These are phyloP conservation scores for Diadromus collaris DNA, from an alignment of 2,888 invertebrate genomes.

Conservation along the genomic window DNA sequence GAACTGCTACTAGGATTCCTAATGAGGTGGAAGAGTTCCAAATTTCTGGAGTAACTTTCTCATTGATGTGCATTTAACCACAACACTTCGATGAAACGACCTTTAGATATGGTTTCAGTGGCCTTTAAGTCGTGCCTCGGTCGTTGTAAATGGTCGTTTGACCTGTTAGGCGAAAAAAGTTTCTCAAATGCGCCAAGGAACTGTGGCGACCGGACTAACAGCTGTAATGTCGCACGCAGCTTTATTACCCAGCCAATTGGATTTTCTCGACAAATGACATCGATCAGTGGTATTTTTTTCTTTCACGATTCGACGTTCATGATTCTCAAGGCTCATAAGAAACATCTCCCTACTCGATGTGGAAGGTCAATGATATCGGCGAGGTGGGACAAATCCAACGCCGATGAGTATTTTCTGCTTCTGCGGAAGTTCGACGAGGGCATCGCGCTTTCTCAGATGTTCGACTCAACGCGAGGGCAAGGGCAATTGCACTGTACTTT, in stretches of 20 bases:
- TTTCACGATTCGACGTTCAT: slow-evolving; percentile 37
- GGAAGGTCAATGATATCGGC: slow-evolving; percentile 51
- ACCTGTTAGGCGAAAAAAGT: no score
- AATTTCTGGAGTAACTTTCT: not conserved
- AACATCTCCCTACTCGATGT: slow-evolving; percentile 45
- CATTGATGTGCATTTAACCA: not conserved
- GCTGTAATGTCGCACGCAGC: slow-evolving; percentile 14
- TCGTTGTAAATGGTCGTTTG: no score
- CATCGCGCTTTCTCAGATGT: slow-evolving; percentile 48
- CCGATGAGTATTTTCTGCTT: slow-evolving; percentile 14
- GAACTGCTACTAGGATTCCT: no score
- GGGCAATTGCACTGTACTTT: slow-evolving; percentile 44
- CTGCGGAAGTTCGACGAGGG: slow-evolving; percentile 22
- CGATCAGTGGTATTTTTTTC: slow-evolving; percentile 36
- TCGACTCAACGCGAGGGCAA: slow-evolving; percentile 46
- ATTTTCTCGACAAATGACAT: slow-evolving; percentile 53
- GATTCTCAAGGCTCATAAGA: slow-evolving; percentile 13
- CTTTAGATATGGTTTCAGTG: not conserved
- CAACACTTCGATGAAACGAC: not conserved
- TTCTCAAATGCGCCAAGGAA: not conserved
- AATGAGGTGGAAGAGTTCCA: not conserved
- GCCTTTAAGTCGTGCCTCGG: no score
- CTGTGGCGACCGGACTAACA: not conserved
- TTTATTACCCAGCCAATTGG: slow-evolving; percentile 54
- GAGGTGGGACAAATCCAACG: slow-evolving; percentile 32